Evolutionary conservation across 2,113 vertebrate genomes (phyloP), one percentile per base, ranked within the genome.

Genomic region (Syrmaticus mikado): DNA sequence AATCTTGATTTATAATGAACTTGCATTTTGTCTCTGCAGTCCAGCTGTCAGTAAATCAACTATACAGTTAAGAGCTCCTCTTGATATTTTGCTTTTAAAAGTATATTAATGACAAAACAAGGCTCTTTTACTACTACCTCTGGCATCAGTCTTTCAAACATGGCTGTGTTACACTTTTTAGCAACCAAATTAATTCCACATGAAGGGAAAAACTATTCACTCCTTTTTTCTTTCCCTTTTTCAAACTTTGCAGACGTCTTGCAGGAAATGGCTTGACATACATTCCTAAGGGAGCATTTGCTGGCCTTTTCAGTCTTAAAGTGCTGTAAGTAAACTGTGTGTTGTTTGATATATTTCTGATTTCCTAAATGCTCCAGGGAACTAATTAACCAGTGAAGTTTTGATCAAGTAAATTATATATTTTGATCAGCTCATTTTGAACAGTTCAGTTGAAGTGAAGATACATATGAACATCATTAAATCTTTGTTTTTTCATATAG

Each of bases 281-380:
- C 96, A 98, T 99, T 95, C 98, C 99, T 95, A 98, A 98, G 97
- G 98, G 98, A 98, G 98, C 98, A 10, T 99, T 99, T 96, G 78
- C 96, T 27, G 99, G 99, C 86, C 98, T 99, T 96, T 98, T 98
- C 97, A 99, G 98, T 96, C 99, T 99, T 92, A 99, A 98, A 99
- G 98, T 99, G 78, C 98, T 99, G 99, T 99, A 97, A 99, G 99
- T 99, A 94, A 97, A 96, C 75, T 58, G 34, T 85, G 58, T 91
- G 52, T 92, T 96, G 83, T 94, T 96, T 95, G 90, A 89, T 95
- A 80, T 89, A 90, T 89, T 95, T 96, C 94, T 94, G 89, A 91
- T 93, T 87, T 95, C 87, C 93, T 90, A 87, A 94, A 85, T 96
- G 71, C 90, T 96, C 87, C 79, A 82, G 93, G 86, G 90, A 96